Evolutionary conservation across 2,113 vertebrate species (phyloP).

Genomic region (Accipiter virgatus): DNA sequence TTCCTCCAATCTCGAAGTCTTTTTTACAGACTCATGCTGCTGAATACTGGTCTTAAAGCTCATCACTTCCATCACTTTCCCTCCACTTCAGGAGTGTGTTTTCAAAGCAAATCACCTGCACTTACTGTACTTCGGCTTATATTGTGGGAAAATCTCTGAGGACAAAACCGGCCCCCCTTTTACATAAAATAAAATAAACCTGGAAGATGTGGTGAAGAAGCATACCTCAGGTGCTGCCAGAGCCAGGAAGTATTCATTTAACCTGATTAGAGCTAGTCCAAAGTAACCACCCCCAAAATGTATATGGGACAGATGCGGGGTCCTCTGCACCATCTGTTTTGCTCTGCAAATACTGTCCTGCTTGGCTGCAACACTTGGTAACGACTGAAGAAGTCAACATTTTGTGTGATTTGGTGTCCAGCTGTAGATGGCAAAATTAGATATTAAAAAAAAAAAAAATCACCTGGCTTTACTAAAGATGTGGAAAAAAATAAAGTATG

Average conservation of each 20-base stretch:
- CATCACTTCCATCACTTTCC: not conserved
- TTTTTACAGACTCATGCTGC: not conserved
- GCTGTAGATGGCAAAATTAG: not conserved
- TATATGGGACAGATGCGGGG: rapidly evolving
- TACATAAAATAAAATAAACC: not conserved
- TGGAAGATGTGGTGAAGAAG: not conserved
- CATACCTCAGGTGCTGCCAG: not conserved
- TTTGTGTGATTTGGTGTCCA: not conserved
- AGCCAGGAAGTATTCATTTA: not conserved
- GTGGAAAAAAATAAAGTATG: not conserved
- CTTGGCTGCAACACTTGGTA: not conserved
- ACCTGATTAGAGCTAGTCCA: not conserved
- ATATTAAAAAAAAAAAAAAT: not conserved
- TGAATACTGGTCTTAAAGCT: not conserved
- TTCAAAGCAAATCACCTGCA: not conserved
- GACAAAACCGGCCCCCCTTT: not conserved
- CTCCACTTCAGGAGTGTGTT: not conserved
- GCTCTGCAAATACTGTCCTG: not conserved
- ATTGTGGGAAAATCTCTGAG: not conserved
- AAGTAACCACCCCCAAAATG: not conserved
- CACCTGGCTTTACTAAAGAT: not conserved
- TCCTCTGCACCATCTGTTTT: not conserved
- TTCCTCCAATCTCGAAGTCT: not conserved
- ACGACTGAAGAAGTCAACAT: not conserved
- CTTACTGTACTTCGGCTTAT: not conserved